Conservation (phyloP, 2,113 vertebrate genomes). For the Paralichthys olivaceus region DNA sequence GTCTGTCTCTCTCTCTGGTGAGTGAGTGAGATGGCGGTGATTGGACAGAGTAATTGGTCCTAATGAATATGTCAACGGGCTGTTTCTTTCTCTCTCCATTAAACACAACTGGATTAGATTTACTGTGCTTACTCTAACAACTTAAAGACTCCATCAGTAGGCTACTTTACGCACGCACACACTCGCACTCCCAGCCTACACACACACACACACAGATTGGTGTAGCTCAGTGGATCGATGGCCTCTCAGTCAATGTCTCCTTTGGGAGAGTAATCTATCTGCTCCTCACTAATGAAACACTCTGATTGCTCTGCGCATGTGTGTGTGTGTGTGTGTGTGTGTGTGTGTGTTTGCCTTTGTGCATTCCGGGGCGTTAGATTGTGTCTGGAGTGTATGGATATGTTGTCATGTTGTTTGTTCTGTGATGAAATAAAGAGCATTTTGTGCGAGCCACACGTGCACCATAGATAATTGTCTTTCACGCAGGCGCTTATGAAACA, state of each 20-base stretch:
- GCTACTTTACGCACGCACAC: slow-evolving; percentile 55
- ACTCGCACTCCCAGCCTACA: slow-evolving; percentile 4
- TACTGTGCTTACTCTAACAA: slow-evolving; percentile 75
- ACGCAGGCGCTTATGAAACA: background rate
- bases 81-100: slow-evolving; percentile 77
- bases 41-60: slow-evolving; percentile 76
- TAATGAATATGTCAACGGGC: slow-evolving; percentile 79
- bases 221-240: slow-evolving; percentile 78
- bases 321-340: slow-evolving; percentile 18
- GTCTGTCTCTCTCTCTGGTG: slow-evolving; percentile 13
- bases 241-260: slow-evolving; percentile 77
- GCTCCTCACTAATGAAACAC: slow-evolving; percentile 76
- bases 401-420: background rate
- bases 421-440: background rate
- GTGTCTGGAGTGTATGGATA: background rate
- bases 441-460: background rate
- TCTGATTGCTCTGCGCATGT: slow-evolving; percentile 20
- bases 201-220: slow-evolving; percentile 49
- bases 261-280: slow-evolving; percentile 74
- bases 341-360: background rate
- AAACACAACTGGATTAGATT: slow-evolving; percentile 79
- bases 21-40: slow-evolving; percentile 64
- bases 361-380: slow-evolving; percentile 23
- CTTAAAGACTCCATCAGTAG: slow-evolving; percentile 76
- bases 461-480: background rate